Conservation (phyloP, 2,888 invertebrate species). For the Apotomis turbidana region DNA sequence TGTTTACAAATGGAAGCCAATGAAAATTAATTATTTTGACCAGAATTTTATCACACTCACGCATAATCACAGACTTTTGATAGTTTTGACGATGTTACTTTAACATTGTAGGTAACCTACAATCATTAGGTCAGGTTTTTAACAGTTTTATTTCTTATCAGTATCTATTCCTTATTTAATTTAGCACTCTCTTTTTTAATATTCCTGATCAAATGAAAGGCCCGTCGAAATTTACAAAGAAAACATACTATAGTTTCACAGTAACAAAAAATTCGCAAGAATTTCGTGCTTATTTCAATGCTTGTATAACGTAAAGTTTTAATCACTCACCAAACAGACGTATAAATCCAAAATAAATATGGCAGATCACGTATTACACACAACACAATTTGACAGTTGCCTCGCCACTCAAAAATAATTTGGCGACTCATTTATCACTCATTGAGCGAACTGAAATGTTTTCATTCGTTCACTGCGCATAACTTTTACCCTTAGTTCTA, state of each 20-base stretch:
- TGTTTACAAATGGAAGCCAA: not conserved
- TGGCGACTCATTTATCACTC: too few relatives aligned
- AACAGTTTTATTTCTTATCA: not conserved
- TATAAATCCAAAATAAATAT: too few relatives aligned
- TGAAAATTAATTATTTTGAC: not conserved
- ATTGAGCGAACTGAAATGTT: too few relatives aligned
- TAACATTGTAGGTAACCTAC: conserved; percentile 1
- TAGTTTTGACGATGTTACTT: not conserved
- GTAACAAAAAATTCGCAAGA: not conserved
- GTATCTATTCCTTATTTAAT: not conserved
- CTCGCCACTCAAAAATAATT: too few relatives aligned
- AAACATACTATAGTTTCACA: not conserved
- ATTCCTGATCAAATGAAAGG: not conserved
- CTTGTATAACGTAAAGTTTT: too few relatives aligned
- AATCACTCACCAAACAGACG: too few relatives aligned
- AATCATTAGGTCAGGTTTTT: conserved; percentile 3
- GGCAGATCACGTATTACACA: too few relatives aligned
- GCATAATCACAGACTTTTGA: too few relatives aligned
- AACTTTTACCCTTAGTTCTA: too few relatives aligned
- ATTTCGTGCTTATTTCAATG: too few relatives aligned
- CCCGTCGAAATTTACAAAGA: not conserved
- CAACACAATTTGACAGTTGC: too few relatives aligned
- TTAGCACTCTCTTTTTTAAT: not conserved
- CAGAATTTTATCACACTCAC: not conserved
- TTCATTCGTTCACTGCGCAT: too few relatives aligned